Percentiles rank a stretch among this genome's conserved stretches.
Conservation (phyloP, 2,113 vertebrate species). For the Caranx ignobilis region DNA sequence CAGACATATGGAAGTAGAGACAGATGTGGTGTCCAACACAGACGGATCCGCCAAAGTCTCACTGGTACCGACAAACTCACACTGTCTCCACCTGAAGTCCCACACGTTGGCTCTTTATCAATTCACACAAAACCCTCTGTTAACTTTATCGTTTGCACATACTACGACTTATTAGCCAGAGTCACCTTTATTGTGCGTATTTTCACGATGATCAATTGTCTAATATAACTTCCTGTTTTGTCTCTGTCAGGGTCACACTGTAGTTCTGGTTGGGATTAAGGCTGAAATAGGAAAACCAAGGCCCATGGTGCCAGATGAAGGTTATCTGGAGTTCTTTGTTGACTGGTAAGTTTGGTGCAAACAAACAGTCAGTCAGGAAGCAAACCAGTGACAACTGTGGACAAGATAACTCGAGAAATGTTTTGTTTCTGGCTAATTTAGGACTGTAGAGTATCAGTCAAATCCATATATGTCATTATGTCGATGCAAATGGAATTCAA, state of each 20-base stretch:
- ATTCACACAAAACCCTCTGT: background rate
- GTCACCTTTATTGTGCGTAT: background rate
- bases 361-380: too few species aligned
- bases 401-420: too few species aligned
- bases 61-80: slow-evolving; percentile 82
- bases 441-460: too few species aligned
- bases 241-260: slow-evolving; percentile 90
- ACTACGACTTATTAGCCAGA: too few species aligned
- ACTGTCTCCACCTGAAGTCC: background rate
- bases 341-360: slow-evolving; percentile 89
- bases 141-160: background rate
- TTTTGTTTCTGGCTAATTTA: too few species aligned
- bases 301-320: slow-evolving; percentile 89
- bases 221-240: background rate
- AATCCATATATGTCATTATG: too few species aligned
- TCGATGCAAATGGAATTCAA: too few species aligned
- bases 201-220: background rate
- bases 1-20: slow-evolving; percentile 94
- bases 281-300: slow-evolving; percentile 95
- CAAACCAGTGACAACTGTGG: too few species aligned
- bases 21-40: slow-evolving; percentile 96
- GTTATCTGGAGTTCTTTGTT: slow-evolving; percentile 96
- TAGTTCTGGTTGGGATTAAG: slow-evolving; percentile 94
- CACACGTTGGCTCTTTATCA: too few species aligned
- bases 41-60: slow-evolving; percentile 96